These are phyloP conservation scores for Sylvia borin DNA, from an alignment of 2,797 vertebrate genomes.

Conservation along the genomic window DNA sequence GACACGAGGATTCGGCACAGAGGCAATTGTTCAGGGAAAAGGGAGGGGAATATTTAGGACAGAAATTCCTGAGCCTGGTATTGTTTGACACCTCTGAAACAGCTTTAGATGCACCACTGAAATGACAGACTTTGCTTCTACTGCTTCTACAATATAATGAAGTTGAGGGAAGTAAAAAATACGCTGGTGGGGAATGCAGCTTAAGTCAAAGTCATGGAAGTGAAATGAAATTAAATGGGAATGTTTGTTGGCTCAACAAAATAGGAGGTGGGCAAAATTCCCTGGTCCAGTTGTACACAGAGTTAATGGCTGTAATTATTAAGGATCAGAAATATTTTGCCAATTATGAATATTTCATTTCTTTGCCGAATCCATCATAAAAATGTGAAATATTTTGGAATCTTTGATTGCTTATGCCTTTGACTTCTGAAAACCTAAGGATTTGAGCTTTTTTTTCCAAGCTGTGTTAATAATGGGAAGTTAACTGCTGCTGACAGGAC, in stretches of 20 bases:
- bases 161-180: neutral
- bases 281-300: neutral
- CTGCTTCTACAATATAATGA: neutral
- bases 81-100: neutral
- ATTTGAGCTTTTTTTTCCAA: accelerated
- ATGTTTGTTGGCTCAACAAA: neutral
- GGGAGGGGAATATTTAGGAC: neutral
- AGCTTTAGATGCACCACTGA: neutral
- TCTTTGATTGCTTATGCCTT: neutral
- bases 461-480: neutral
- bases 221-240: neutral
- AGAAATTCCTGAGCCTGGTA: neutral
- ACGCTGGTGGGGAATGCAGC: accelerated
- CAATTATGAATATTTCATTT: neutral
- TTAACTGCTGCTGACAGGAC: neutral
- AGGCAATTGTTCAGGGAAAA: neutral
- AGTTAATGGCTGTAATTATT: neutral
- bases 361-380: neutral
- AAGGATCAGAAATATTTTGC: neutral
- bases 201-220: neutral
- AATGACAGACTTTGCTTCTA: neutral
- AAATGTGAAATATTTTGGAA: neutral
- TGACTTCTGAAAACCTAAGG: neutral
- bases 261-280: neutral
- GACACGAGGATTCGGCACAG: neutral